phyloP scores from a whole-genome alignment of 2,888 invertebrate species.

The Spodoptera exigua region DNA sequence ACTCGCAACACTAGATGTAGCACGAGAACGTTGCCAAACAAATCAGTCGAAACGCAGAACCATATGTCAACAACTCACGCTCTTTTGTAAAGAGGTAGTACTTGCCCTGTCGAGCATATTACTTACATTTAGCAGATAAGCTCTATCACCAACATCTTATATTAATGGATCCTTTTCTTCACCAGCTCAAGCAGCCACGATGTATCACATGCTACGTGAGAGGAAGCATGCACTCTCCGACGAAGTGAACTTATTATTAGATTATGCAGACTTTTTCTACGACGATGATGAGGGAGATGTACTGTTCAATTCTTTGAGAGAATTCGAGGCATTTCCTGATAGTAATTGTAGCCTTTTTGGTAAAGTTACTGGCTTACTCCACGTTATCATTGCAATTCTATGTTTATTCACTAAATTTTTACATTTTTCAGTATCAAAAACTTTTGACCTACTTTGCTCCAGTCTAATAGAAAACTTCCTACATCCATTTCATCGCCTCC shows the following conservation, averaged over 20 bases:
- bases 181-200: slow-evolving; percentile 1
- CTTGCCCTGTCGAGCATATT: too few species aligned
- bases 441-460: background rate
- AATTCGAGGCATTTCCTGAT: slow-evolving; percentile 9
- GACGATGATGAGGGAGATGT: background rate
- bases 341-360: slow-evolving; percentile 1
- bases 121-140: too few species aligned
- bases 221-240: background rate
- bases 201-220: background rate
- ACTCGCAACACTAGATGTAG: too few species aligned
- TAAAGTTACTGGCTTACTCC: too few species aligned
- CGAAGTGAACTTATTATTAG: slow-evolving; percentile 14
- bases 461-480: slow-evolving; percentile 1
- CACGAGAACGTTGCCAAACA: too few species aligned
- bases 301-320: background rate
- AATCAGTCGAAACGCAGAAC: too few species aligned
- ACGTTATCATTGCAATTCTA: too few species aligned
- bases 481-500: background rate
- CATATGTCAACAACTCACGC: too few species aligned
- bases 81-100: too few species aligned
- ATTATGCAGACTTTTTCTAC: slow-evolving; percentile 7
- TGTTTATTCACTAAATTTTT: too few species aligned
- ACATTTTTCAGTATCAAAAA: background rate
- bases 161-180: background rate
- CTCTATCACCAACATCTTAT: too few species aligned